Evolutionary conservation across 2,113 vertebrate genomes (phyloP), one percentile per base, ranked within the genome.

Genomic region (Raja brachyura): DNA sequence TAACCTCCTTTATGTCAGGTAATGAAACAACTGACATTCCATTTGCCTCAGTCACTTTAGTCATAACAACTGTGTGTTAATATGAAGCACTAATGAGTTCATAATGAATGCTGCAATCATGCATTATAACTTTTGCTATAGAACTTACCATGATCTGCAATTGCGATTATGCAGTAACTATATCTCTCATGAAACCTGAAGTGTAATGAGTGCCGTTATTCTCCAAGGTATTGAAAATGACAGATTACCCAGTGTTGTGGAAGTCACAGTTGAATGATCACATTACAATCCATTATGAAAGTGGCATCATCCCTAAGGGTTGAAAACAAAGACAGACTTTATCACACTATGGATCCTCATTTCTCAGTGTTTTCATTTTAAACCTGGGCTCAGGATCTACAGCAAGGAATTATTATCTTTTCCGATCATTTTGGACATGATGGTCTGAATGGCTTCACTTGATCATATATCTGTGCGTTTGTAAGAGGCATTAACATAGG

Each of bases 161-260:
- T n/a, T 88, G 83, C 18, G n/a, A 88, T 88, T 88, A 18, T 66
- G 31, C n/a, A 48, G 39, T 48, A 48, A 63, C 59, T 31, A 88
- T 28, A 63, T 88, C 63, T 88, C 83, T 88, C 83, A 88, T 61
- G 63, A 31, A 7, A 63, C 28, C 59, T n/a, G 13, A 88, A 66
- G 83, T 88, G 59, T 63, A 88, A 88, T 88, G 59, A 88, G 61
- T 88, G 59, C 5, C 83, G n/a, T 88, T 16, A 63, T 63, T 63
- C 14, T n/a, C 28, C 14, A 6, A 63, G 59, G 83, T 88, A 88
- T 63, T 88, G 83, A 88, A 59, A 63, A 5, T 88, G 83, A 88
- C 59, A 88, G 83, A 88, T 88, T 88, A 88, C 28, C 59, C 83
- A 14, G 1, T 59, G 83, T 66, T 88, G 63, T 66, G 83, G 59